Evolutionary conservation across 2,888 invertebrate genomes (phyloP).

Genomic region (Pachydiplax longipennis): DNA sequence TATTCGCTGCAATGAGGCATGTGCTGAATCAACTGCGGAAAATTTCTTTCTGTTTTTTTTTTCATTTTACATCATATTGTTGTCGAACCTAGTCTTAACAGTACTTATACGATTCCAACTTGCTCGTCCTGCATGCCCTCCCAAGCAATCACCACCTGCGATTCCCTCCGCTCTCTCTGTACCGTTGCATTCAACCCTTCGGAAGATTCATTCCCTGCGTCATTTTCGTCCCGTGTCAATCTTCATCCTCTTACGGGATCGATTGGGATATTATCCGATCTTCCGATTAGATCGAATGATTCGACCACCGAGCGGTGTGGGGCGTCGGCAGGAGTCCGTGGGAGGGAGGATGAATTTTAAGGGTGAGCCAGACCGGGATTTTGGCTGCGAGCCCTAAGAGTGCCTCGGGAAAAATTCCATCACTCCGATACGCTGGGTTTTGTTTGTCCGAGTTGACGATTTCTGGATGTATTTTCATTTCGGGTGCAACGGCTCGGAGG

Average conservation of each 20-base stretch:
- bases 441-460: not conserved
- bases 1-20: too few relatives aligned
- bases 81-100: too few relatives aligned
- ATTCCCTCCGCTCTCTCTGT: not conserved
- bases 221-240: not conserved
- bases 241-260: not conserved
- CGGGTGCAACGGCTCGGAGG: not conserved
- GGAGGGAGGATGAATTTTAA: conserved; percentile 18
- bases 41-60: too few relatives aligned
- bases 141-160: conserved; percentile 1
- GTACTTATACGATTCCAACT: too few relatives aligned
- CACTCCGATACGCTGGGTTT: not conserved
- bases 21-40: too few relatives aligned
- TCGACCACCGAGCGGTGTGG: not conserved
- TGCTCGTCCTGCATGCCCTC: not conserved
- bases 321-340: not conserved
- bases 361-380: conserved; percentile 24
- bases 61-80: too few relatives aligned
- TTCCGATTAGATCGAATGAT: not conserved
- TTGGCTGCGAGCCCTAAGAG: conserved; percentile 5
- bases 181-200: not conserved
- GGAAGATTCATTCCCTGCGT: not conserved
- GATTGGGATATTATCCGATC: not conserved
- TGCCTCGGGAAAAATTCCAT: not conserved
- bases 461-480: not conserved